Percentiles rank a stretch among this genome's conserved stretches.
Conservation (phyloP, 2,113 vertebrate genomes). For the zebrafish (Danio rerio) region DNA sequence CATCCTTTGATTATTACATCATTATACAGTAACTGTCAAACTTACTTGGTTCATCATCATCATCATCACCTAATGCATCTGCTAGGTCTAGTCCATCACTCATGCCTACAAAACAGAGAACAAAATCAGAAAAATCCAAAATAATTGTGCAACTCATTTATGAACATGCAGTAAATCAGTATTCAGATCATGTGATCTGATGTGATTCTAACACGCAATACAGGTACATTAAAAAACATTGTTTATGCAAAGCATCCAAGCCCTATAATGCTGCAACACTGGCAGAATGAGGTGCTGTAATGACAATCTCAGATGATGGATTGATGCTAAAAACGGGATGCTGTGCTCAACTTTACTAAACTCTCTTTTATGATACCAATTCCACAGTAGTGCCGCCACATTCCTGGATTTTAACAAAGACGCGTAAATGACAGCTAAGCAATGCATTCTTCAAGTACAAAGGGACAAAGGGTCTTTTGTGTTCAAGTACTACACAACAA, state of each 20-base stretch:
- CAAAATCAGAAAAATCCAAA: neutral
- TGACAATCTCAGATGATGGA: neutral
- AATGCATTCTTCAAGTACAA: constrained; percentile 40
- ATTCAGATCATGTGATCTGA: neutral
- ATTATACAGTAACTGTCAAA: neutral
- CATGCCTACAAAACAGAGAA: constrained; percentile 58
- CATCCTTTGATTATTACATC: constrained; percentile 35
- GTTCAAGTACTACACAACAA: constrained; percentile 19
- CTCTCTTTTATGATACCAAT: constrained; percentile 5
- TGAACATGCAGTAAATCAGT: neutral
- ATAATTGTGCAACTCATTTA: neutral
- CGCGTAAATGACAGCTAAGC: constrained; percentile 20
- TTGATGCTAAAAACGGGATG: neutral
- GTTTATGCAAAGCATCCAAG: neutral
- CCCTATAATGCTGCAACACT: neutral
- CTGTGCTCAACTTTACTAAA: neutral
- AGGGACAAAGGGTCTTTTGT: constrained; percentile 51
- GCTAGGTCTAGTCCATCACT: constrained; percentile 54
- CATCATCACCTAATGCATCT: constrained; percentile 44
- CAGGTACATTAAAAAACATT: neutral
- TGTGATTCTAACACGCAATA: neutral
- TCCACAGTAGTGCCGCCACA: constrained; percentile 27
- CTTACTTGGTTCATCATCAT: neutral
- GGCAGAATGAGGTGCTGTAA: neutral
- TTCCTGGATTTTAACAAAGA: constrained; percentile 35